Conservation (phyloP, 2,797 vertebrate genomes). For the Erethizon dorsatum region DNA sequence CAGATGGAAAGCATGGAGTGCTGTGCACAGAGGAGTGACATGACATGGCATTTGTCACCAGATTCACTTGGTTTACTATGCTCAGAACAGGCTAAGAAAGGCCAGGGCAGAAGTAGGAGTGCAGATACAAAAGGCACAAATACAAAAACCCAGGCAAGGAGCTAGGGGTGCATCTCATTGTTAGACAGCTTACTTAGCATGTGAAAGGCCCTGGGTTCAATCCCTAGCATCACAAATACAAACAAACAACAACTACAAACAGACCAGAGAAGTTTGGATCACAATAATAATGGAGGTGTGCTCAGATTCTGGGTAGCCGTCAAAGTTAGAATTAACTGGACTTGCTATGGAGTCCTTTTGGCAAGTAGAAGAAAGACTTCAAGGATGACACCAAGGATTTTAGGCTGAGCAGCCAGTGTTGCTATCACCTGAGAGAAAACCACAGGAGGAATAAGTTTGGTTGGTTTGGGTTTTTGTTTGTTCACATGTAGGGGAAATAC, state of each 20-base stretch:
- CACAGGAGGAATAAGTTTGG: not conserved
- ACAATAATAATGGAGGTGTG: not conserved
- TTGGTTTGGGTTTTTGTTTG: not conserved
- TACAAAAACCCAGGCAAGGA: not conserved
- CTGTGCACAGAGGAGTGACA: not conserved
- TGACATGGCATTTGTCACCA: not conserved
- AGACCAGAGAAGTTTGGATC: not conserved
- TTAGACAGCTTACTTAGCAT: not conserved
- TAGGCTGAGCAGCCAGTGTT: not conserved
- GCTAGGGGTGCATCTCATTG: not conserved
- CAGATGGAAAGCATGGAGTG: not conserved
- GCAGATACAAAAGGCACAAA: not conserved
- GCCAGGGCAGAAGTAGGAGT: not conserved
- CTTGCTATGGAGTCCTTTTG: not conserved
- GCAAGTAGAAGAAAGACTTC: not conserved
- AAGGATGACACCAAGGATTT: not conserved
- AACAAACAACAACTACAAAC: not conserved
- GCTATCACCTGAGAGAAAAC: not conserved
- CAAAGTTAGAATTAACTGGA: not conserved
- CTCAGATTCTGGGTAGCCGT: not conserved
- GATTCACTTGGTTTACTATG: not conserved
- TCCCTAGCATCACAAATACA: not conserved
- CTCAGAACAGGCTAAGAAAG: not conserved
- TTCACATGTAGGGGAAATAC: not conserved
- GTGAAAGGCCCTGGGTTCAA: not conserved